Percentiles rank a stretch among this genome's conserved stretches.
phyloP scores from a whole-genome alignment of 2,113 vertebrate species.

The Apteryx owenii region DNA sequence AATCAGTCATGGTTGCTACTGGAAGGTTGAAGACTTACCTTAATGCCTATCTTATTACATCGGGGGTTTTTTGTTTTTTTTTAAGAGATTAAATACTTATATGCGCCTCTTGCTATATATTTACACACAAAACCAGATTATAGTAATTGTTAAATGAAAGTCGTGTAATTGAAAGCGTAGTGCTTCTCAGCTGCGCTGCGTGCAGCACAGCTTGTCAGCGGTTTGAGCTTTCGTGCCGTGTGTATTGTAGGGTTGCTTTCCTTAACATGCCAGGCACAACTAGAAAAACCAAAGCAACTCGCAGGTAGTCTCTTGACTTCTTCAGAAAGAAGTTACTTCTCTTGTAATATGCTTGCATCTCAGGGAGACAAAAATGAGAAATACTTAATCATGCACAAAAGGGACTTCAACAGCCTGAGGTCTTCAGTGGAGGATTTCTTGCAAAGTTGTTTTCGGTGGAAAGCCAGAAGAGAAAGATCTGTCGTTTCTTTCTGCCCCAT shows the following conservation, averaged over 20 bases:
- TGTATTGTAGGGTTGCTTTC: neutral
- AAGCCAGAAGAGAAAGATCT: neutral
- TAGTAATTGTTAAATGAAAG: neutral
- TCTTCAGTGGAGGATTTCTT: neutral
- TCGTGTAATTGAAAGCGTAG: neutral
- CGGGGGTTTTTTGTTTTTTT: neutral
- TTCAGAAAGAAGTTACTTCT: neutral
- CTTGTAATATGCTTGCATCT: neutral
- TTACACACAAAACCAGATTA: neutral
- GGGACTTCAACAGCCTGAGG: neutral
- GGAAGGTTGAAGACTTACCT: neutral
- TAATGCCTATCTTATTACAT: neutral
- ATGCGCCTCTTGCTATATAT: neutral
- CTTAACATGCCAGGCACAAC: neutral
- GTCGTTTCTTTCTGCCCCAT: neutral
- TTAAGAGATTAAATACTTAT: neutral
- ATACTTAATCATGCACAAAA: accelerated
- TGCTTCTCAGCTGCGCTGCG: neutral
- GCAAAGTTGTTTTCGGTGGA: neutral
- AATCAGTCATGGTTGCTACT: neutral
- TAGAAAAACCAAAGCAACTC: neutral
- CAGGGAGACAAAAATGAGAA: neutral
- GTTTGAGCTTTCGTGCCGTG: neutral
- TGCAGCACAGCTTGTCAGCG: neutral
- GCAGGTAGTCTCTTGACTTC: neutral